Evolutionary conservation across 2,797 vertebrate genomes (phyloP), one percentile per base, ranked within the genome.

Genomic region (Nyctalus aviator): DNA sequence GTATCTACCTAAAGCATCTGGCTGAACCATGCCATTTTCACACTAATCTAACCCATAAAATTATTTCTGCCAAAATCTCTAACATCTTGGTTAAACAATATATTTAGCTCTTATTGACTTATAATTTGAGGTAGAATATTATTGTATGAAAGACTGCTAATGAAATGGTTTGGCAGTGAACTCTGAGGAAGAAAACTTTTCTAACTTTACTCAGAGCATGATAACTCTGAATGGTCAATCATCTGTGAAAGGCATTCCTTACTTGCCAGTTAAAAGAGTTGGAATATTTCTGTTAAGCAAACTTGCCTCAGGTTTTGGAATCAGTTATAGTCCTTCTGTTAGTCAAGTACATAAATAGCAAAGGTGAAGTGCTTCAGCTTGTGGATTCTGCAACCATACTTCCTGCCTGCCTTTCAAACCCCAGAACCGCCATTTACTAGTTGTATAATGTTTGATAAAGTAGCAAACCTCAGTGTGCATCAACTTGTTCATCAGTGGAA

Each of bases 281-380:
- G 69, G 25, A 84, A 53, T 69, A 78, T 78, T 79, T 88, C n/a
- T 95, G 48, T 92, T 95, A 91, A n/a, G 30, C 41, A 95, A 86
- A 76, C 64, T 93, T 71, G 76, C 53, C 71, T 91, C 71, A 37
- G 78, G 93, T 57, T 83, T 92, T 91, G n/a, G 81, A 94, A 68
- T 86, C 68, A 93, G 59, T 94, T 88, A 82, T 46, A 95, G 53
- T 18, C 37, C 72, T 96, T 62, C 48, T 73, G 62, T 87, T 87
- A 76, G 57, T 86, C 69, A 68, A 78, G 44, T 53, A 57, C 32
- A 37, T 46, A 91, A 66, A 37, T 53, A 94, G 32, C 55, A 88
- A 90, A 85, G 59, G n/a, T 86, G n/a, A 93, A 94, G 73, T 82
- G 30, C 44, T 83, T 90, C 48, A 62, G 21, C 27, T 68, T 85